Base-by-base conservation (phyloP, 2,888 invertebrate species). In the Parascotia fuliginaria region DNA sequence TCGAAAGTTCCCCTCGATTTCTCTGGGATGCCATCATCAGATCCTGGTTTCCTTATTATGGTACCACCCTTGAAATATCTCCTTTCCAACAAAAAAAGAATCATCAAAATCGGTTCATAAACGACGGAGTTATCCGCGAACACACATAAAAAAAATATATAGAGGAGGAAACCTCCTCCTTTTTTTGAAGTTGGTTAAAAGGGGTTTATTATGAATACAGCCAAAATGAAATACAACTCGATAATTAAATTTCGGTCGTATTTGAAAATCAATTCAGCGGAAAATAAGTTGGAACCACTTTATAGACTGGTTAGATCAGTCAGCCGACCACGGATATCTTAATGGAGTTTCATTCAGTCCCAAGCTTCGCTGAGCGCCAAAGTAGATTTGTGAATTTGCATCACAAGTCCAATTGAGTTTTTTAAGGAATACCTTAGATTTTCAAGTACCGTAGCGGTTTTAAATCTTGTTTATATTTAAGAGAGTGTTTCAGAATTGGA, bases 341-440 rank as follows among this genome's bases (percentile, higher is more conserved):
- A 70, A 73, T 73, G 65, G 60, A 74, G 60, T 72, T 73, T 73
- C 74, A 74, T 72, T 74, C 64, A 56, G 56, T 51, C 51, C 51
- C 52, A 45, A 60, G 62, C 65, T 60, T 50, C 54, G 50, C 37
- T 45, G 47, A 63, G 55, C 57, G 52, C 54, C 55, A 56, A 64
- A 68, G 66, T 60, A 64, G 69, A 66, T 70, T 68, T 67, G 45
- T 46, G 63, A 62, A 67, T 65, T 70, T 63, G 65, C 71, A 63
- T 70, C 63, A 59, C 69, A 60, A 70, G 62, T 54, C 53, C 68
- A 68, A 65, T 70, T 62, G 62, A 60, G 65, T 55, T 63, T 68
- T 69, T 70, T 65, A 61, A 58, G 54, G 52, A 65, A 66, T 55
- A 55, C 47, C 47, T 46, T 38, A 40, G 16, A 56, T 48, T 66